Conservation (phyloP, 1,140 invertebrate genomes). For the Semibalanus balanoides region DNA sequence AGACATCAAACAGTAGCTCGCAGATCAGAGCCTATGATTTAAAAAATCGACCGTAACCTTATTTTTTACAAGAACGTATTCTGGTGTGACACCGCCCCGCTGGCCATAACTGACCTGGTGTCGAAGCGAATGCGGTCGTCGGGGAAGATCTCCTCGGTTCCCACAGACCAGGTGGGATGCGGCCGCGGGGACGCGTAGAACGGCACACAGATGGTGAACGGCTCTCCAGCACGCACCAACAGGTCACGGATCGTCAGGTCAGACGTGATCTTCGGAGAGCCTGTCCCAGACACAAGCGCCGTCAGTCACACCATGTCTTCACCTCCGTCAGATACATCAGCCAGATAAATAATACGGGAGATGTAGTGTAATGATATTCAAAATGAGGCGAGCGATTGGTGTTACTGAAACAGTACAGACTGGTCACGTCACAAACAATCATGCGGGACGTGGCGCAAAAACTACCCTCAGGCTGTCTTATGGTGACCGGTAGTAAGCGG, state of each 20-base stretch:
- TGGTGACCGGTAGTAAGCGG: no score
- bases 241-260: slow-evolving; percentile 86
- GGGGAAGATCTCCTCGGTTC: slow-evolving; percentile 62
- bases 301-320: no score
- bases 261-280: slow-evolving; percentile 77
- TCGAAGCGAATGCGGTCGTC: slow-evolving; percentile 77
- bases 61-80: not conserved
- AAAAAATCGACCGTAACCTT: no score
- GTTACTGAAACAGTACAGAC: no score
- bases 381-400: no score
- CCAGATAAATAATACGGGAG: no score
- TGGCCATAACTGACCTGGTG: slow-evolving; percentile 33
- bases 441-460: not conserved
- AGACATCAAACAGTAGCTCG: no score
- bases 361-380: no score
- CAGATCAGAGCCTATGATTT: no score
- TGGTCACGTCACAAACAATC: no score
- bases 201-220: slow-evolving; percentile 88
- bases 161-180: slow-evolving; percentile 71
- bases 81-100: not conserved
- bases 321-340: no score
- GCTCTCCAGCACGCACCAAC: slow-evolving; percentile 86
- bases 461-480: not conserved
- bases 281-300: not conserved
- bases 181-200: slow-evolving; percentile 80